These are phyloP conservation scores for Halcyon badia DNA, from an alignment of 2,797 vertebrate species.

Conservation along the genomic window DNA sequence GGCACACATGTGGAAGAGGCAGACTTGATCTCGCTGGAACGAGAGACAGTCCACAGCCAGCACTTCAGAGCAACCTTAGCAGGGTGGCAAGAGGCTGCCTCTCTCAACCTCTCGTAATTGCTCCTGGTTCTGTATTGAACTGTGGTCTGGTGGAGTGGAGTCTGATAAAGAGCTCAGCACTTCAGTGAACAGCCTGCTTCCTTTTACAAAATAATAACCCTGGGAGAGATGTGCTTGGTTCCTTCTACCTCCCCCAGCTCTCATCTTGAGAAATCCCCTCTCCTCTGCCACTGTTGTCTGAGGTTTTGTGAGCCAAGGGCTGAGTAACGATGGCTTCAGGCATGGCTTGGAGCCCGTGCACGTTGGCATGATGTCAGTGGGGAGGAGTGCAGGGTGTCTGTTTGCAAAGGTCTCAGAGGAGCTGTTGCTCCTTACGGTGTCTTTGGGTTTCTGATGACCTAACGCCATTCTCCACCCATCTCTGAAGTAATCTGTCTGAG, in stretches of 20 bases:
- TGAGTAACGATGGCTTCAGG: not conserved
- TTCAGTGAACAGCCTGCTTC: not conserved
- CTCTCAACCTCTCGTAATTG: not conserved
- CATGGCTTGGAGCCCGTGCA: not conserved
- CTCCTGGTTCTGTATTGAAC: not conserved
- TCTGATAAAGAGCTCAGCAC: not conserved
- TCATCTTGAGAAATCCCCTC: not conserved
- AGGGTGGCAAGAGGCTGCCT: not conserved
- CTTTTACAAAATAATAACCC: not conserved
- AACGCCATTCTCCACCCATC: not conserved
- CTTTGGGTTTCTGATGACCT: not conserved
- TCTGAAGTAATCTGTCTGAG: not conserved
- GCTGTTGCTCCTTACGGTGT: fast-evolving
- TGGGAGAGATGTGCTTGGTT: not conserved
- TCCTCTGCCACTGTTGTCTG: not conserved
- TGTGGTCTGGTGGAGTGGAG: not conserved
- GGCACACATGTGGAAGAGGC: not conserved
- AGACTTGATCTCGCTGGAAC: not conserved
- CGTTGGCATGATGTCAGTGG: not conserved
- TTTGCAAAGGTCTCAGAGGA: not conserved
- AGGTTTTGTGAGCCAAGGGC: not conserved
- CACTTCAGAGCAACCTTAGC: not conserved
- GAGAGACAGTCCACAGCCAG: not conserved
- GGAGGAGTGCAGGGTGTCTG: not conserved
- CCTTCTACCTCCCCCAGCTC: not conserved